A percentile compares a stretch with the other conserved stretches of the same genome.
Conservation (phyloP, 2,888 invertebrate species). For the Drosophila ochracea region DNA sequence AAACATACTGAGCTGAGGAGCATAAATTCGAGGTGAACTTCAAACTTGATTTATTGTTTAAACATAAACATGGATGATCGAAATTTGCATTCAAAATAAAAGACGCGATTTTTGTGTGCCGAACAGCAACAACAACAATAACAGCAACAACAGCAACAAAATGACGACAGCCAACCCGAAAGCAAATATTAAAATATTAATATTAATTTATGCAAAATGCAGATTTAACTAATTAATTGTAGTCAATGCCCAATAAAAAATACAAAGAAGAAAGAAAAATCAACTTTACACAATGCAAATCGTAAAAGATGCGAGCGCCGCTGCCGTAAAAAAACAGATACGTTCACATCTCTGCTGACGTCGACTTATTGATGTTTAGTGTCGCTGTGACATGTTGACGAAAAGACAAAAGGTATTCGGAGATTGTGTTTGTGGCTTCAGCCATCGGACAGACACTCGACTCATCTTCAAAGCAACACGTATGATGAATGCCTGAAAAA, state of each 20-base stretch:
- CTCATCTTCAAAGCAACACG: slow-evolving; percentile 25
- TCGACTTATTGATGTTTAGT: slow-evolving; percentile 64
- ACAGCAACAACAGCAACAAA: not conserved
- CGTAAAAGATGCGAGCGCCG: slow-evolving; percentile 46
- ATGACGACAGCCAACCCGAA: slow-evolving; percentile 9
- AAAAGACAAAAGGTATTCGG: slow-evolving; percentile 66
- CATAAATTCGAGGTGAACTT: slow-evolving; percentile 45
- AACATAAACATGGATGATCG: slow-evolving; percentile 39
- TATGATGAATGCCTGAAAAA: slow-evolving; percentile 72
- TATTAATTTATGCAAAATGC: slow-evolving; percentile 79
- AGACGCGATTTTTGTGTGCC: slow-evolving; percentile 56
- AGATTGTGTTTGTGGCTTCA: slow-evolving; percentile 16
- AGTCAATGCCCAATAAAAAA: slow-evolving; percentile 73
- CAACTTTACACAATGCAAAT: slow-evolving; percentile 71
- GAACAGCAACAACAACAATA: slow-evolving; percentile 1
- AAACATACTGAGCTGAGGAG: slow-evolving; percentile 40
- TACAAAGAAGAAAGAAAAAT: slow-evolving; percentile 36
- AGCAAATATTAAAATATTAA: slow-evolving; percentile 64
- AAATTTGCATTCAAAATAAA: slow-evolving; percentile 56
- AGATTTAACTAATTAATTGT: slow-evolving; percentile 78
- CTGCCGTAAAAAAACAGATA: slow-evolving; percentile 39
- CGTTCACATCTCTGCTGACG: slow-evolving; percentile 16
- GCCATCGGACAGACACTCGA: slow-evolving; percentile 3
- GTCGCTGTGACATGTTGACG: slow-evolving; percentile 69
- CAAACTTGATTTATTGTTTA: slow-evolving; percentile 66